These are phyloP conservation scores for Drosophila pallidifrons DNA, from an alignment of 1,140 invertebrate genomes.

Conservation along the genomic window DNA sequence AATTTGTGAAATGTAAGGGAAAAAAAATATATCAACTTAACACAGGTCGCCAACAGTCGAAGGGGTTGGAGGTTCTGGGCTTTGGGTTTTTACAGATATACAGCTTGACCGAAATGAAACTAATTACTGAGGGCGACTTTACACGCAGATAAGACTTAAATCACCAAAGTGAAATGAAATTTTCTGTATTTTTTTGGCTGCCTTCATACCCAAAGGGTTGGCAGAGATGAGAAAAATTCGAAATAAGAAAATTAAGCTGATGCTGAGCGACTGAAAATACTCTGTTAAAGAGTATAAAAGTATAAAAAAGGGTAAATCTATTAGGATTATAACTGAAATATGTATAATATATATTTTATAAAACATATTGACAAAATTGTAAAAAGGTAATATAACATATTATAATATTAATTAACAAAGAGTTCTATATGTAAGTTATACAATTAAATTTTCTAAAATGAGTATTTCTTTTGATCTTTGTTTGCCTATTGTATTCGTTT, in stretches of 20 bases:
- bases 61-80: conserved; percentile 1
- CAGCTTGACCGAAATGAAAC: conserved; percentile 60
- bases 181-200: conserved; percentile 19
- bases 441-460: neutral
- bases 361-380: too few relatives aligned
- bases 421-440: neutral
- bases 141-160: conserved; percentile 79
- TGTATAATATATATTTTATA: too few relatives aligned
- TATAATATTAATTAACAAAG: too few relatives aligned
- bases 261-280: conserved; percentile 1
- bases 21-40: conserved; percentile 47
- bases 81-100: conserved; percentile 15
- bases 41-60: conserved; percentile 51
- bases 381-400: too few relatives aligned
- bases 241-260: neutral
- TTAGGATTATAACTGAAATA: too few relatives aligned
- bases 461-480: neutral
- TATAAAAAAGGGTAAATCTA: too few relatives aligned
- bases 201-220: neutral
- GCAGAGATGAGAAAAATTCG: neutral
- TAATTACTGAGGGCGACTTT: conserved; percentile 76
- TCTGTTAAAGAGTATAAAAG: neutral
- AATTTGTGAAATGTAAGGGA: conserved; percentile 76
- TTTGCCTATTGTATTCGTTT: neutral
- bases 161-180: conserved; percentile 69